A percentile compares a stretch with the other conserved stretches of the same genome.
Conservation (phyloP, 1,140 invertebrate species). For the Mylabris phalerata region DNA sequence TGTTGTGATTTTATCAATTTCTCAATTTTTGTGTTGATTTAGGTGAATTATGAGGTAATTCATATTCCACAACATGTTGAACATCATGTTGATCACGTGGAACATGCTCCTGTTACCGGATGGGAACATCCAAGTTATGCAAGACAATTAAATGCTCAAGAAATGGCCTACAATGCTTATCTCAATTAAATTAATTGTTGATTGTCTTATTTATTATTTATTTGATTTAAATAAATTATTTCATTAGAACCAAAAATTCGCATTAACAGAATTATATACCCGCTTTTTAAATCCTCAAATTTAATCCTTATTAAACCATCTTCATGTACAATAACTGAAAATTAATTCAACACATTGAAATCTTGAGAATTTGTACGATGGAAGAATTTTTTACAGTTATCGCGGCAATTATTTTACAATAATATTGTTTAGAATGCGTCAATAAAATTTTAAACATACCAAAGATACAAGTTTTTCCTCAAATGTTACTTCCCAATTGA, state of each 20-base stretch:
- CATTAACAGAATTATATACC: background rate
- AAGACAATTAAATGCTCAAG: constrained; percentile 51
- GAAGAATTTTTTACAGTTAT: no score
- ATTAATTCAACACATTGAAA: no score
- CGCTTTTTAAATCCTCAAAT: no score
- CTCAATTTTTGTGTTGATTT: background rate
- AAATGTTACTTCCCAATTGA: no score
- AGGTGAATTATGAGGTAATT: constrained; percentile 72
- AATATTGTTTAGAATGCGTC: no score
- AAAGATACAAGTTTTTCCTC: no score
- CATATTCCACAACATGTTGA: constrained; percentile 65
- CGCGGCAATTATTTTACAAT: no score
- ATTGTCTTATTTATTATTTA: constrained; percentile 30
- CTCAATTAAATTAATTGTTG: constrained; percentile 26
- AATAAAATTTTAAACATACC: no score
- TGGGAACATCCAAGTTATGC: constrained; percentile 60
- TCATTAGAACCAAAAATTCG: background rate
- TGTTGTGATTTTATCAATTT: background rate
- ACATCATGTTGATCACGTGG: constrained; percentile 58
- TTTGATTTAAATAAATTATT: constrained; percentile 26
- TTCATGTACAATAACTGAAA: no score
- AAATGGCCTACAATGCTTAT: constrained; percentile 60
- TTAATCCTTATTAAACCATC: no score
- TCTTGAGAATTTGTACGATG: no score
- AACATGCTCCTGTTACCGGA: constrained; percentile 49